phyloP scores from a whole-genome alignment of 1,140 invertebrate species.

The Drosophila subobscura region DNA sequence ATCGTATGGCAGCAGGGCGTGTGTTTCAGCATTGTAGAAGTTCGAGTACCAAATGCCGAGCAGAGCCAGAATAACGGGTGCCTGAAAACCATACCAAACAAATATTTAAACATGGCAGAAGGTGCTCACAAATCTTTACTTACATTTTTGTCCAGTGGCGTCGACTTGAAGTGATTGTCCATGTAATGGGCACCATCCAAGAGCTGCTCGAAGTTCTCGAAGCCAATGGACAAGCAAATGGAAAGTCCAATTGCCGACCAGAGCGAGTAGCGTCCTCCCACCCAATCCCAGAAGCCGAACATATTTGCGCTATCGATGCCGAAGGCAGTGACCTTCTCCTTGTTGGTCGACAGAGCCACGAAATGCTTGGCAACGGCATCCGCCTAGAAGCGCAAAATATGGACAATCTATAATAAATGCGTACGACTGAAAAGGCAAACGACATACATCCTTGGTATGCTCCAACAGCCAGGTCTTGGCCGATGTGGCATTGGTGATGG shows the following conservation, averaged over 20 bases:
- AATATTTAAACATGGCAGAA: neutral
- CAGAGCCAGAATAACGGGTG: slow-evolving; percentile 96
- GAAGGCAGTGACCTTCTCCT: slow-evolving; percentile 96
- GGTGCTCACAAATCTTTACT: slow-evolving; percentile 67
- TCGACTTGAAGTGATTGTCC: slow-evolving; percentile 96
- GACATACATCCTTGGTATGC: slow-evolving; percentile 92
- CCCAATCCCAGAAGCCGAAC: slow-evolving; percentile 99
- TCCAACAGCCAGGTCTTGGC: slow-evolving; percentile 98
- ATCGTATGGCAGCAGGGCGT: slow-evolving; percentile 98
- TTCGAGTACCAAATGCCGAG: slow-evolving; percentile 98
- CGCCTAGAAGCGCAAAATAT: slow-evolving; percentile 85
- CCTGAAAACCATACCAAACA: slow-evolving; percentile 85
- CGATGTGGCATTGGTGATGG: slow-evolving; percentile 99
- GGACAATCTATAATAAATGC: neutral
- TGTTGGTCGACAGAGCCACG: slow-evolving; percentile 98
- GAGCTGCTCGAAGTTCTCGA: slow-evolving; percentile 97
- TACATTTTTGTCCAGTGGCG: slow-evolving; percentile 97
- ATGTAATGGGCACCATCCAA: slow-evolving; percentile 95
- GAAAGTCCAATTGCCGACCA: slow-evolving; percentile 99
- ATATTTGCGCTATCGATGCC: slow-evolving; percentile 99
- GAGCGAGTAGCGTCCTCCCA: slow-evolving; percentile 98
- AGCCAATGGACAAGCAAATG: slow-evolving; percentile 96
- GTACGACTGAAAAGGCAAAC: neutral
- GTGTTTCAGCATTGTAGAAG: slow-evolving; percentile 97
- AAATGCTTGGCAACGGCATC: slow-evolving; percentile 97